phyloP scores from a whole-genome alignment of 2,797 vertebrate species.

The Cuniculus paca region DNA sequence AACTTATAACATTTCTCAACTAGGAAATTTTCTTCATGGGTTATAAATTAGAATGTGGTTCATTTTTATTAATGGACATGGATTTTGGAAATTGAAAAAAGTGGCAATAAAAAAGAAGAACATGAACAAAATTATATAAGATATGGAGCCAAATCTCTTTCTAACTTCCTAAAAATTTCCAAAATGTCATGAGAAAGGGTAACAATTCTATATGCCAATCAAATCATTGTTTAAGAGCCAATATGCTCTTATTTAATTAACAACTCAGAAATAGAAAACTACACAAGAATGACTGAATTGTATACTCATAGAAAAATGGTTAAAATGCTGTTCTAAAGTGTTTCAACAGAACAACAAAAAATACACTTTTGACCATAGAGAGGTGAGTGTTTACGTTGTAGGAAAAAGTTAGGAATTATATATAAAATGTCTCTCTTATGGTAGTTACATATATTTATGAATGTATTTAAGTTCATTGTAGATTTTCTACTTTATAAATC shows the following conservation, averaged over 20 bases:
- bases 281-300: not conserved
- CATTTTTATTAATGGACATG: not conserved
- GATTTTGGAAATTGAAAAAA: not conserved
- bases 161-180: not conserved
- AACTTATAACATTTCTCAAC: constrained; percentile 7
- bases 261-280: not conserved
- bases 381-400: not conserved
- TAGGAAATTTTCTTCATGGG: not conserved
- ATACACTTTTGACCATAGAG: not conserved
- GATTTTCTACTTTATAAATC: not conserved
- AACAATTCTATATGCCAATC: not conserved
- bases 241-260: not conserved
- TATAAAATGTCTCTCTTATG: not conserved
- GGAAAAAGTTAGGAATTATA: not conserved
- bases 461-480: not conserved
- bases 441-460: not conserved
- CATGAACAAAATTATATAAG: rapidly evolving
- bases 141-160: not conserved
- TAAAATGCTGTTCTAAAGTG: not conserved
- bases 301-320: not conserved
- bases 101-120: constrained; percentile 18
- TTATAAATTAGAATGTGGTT: constrained; percentile 8
- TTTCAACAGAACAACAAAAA: not conserved
- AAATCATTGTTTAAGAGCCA: not conserved
- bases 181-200: not conserved